Evolutionary conservation across 2,888 invertebrate genomes (phyloP), one percentile per base, ranked within the genome.

Genomic region (Apodemia hepburni): DNA sequence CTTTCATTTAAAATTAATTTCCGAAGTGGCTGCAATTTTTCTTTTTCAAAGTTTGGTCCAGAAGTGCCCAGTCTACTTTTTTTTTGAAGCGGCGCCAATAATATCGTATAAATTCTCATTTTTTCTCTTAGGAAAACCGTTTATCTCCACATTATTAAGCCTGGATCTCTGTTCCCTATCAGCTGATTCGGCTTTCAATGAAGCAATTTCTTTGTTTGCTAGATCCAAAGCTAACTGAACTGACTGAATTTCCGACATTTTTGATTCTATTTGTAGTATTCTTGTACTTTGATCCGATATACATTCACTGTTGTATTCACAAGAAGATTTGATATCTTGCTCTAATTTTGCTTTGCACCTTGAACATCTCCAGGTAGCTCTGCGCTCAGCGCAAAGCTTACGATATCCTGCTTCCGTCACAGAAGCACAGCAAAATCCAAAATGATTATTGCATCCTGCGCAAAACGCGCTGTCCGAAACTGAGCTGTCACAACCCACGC

Each of bases 361-460:
- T 4, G 35, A 12, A 17, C 58, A 58, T 17, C 58, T 58, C 58
- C 35, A 58, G 17, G 33, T 6, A 27, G 58, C 58, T 17, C 58
- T 33, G 12, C 58, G 58, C 29, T 58, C 33, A 1, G 59, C 38
- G 2, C 59, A 42, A n/a, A 59, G 22, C 15, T 59, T 59, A 15
- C 59, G 35, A 12, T 38, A 59, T 3, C 59, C 59, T n/a, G 35
- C 59, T 59, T 59, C 59, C 3, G 59, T 38, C 8, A 59, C 22
- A 22, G 18, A 38, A 11, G 59, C 59, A 59, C 59, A 59, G 5
- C 35, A 38, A n/a, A 59, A 59, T 5, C 18, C 59, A 12, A 38
- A 38, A 8, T 59, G 59, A 9, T 59, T 59, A 2, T 35, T 42
- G 6, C 59, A 59, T 18, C 38, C 35, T 15, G 33, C 35, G 38